Evolutionary conservation across 2,113 vertebrate genomes (phyloP).

Genomic region (Ailurus styani): DNA sequence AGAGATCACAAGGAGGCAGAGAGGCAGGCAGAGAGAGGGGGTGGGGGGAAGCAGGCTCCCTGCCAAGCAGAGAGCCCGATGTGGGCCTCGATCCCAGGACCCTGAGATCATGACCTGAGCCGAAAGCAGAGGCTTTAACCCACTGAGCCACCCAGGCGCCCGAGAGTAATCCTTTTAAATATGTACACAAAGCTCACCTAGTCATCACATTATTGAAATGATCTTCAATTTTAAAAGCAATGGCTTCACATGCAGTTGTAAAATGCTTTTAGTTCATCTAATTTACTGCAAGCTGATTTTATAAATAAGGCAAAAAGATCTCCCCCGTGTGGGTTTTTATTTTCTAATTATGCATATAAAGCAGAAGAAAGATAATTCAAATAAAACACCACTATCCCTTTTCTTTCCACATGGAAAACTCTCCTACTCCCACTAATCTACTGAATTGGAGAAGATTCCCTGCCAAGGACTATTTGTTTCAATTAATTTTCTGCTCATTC

Average conservation of each 20-base stretch:
- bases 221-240: not conserved
- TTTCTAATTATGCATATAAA: not conserved
- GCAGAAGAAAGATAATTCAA: not conserved
- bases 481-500: not conserved
- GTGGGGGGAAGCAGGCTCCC: too few species aligned
- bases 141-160: too few species aligned
- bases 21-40: too few species aligned
- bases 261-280: not conserved
- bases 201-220: not conserved
- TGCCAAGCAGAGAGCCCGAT: too few species aligned
- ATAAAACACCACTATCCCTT: not conserved
- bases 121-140: too few species aligned
- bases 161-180: not conserved
- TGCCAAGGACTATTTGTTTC: not conserved
- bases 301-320: not conserved
- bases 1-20: too few species aligned
- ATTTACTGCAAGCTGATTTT: not conserved
- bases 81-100: too few species aligned
- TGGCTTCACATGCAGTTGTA: not conserved
- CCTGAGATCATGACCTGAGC: too few species aligned
- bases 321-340: not conserved
- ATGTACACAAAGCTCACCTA: not conserved
- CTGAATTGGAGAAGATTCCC: not conserved
- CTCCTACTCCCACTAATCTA: not conserved
- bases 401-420: not conserved